phyloP scores from a whole-genome alignment of 2,113 vertebrate species.

The Melanerpes aurifrons region DNA sequence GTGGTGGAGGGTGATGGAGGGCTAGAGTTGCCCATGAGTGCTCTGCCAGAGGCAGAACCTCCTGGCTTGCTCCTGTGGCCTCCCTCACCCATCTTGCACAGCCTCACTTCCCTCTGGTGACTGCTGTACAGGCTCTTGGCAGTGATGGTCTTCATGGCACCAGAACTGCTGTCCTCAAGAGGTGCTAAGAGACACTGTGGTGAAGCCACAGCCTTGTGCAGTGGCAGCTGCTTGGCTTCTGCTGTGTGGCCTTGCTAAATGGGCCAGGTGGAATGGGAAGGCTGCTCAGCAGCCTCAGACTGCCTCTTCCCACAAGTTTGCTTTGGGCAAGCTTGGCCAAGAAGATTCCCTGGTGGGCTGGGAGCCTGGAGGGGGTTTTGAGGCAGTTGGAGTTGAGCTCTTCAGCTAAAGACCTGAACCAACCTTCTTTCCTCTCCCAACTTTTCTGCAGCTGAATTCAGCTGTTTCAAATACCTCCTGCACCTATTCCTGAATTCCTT shows the following conservation, averaged over 20 bases:
- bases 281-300: background rate
- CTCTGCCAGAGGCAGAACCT: background rate
- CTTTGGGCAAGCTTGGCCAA: background rate
- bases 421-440: background rate
- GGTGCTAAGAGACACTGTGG: rapidly evolving
- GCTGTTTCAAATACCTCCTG: conserved; percentile 3
- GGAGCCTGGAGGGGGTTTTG: background rate
- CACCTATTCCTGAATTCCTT: background rate
- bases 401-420: background rate
- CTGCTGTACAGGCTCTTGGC: background rate
- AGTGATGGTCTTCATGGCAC: background rate
- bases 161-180: background rate
- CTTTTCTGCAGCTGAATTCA: background rate
- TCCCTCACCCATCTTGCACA: background rate
- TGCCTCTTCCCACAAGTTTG: background rate
- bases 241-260: background rate
- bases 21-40: background rate
- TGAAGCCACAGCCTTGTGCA: background rate
- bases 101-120: background rate
- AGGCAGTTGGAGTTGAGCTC: background rate
- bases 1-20: background rate
- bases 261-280: background rate
- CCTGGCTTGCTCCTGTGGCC: background rate
- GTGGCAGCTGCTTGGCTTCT: background rate
- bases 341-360: background rate